Base-by-base conservation (phyloP, 2,113 vertebrate species). In the Paradoxurus hermaphroditus region DNA sequence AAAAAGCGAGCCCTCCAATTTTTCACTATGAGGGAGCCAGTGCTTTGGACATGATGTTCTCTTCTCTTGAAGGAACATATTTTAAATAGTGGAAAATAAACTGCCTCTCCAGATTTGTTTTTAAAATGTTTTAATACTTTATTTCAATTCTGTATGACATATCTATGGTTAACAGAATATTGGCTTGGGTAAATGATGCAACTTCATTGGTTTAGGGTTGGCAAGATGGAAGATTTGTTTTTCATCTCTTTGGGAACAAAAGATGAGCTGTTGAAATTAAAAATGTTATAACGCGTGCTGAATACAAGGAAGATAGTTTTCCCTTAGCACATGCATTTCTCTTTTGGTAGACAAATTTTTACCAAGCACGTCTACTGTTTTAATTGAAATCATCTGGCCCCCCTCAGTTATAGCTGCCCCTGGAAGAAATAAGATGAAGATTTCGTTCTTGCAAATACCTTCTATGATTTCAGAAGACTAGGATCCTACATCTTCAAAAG, bases 51-150 rank as follows among this genome's bases (percentile, higher is more conserved):
- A 53, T 39, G 46, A 67, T 89, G 82, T 89, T 91, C 77, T 14
- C 5, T 86, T 88, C 41, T 86, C 65, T 34, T 53, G 44, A 82
- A 86, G 41, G 27, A 85, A 89, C 72, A 72, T 73, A 96, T 82
- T 95, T 94, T 91, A 91, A 96, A 51, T 46, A 81, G 56, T 91
- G 29, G 36, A 85, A 93, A 97, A 97, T 73, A 92, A 97, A 86
- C 9, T 41, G 13, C 19, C 34, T 4, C 5, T 95, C 3, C 36
- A 67, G 70, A 53, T 72, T 77, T 82, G 16, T 82, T 94, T 95
- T 44, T 25, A 81, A 95, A 94, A 23, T 10, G 34, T 29, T 46
- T 53, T 86, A 84, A 72, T 65, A 73, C 6, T 67, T 83, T 86
- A 86, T 83, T 94, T 86, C 34, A 81, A 94, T 75, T 94, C 9